phyloP scores from a whole-genome alignment of 1,140 invertebrate species.

The Drosophila arizonae region DNA sequence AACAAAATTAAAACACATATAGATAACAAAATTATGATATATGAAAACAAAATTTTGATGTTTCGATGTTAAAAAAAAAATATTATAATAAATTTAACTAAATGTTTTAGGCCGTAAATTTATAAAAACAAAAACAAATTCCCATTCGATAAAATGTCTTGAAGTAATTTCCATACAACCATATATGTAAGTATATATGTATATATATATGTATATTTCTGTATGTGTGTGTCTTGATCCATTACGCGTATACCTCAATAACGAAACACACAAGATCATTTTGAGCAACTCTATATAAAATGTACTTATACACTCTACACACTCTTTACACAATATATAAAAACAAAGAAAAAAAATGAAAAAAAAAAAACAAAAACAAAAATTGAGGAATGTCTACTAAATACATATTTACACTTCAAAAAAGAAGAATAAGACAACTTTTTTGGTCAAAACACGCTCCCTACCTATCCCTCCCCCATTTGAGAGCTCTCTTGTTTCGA shows the following conservation, averaged over 20 bases:
- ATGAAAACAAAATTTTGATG: conserved; percentile 54
- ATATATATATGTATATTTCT: conserved; percentile 67
- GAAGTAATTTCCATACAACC: conserved; percentile 38
- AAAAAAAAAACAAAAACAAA: conserved; percentile 15
- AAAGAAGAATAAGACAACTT: conserved; percentile 20
- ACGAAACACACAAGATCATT: conserved; percentile 76
- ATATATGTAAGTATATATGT: conserved; percentile 46
- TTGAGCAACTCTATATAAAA: conserved; percentile 73
- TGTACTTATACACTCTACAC: conserved; percentile 78
- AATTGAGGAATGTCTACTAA: conserved; percentile 6
- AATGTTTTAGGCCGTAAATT: conserved; percentile 62
- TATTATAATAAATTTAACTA: conserved; percentile 10
- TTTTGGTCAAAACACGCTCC: conserved; percentile 33
- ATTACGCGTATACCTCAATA: conserved; percentile 83
- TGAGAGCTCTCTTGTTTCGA: conserved; percentile 41
- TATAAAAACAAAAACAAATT: conserved; percentile 30
- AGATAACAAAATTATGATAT: conserved; percentile 22
- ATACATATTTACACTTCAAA: conserved; percentile 66
- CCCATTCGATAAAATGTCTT: conserved; percentile 41
- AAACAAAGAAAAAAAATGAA: conserved; percentile 1
- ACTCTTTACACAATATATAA: conserved; percentile 56
- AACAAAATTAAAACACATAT: conserved; percentile 43
- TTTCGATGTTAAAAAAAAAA: conserved; percentile 62
- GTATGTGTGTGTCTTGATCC: conserved; percentile 83
- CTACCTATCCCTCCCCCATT: conserved; percentile 36